phyloP scores from a whole-genome alignment of 1,140 invertebrate species.

The Drosophila sucinea region DNA sequence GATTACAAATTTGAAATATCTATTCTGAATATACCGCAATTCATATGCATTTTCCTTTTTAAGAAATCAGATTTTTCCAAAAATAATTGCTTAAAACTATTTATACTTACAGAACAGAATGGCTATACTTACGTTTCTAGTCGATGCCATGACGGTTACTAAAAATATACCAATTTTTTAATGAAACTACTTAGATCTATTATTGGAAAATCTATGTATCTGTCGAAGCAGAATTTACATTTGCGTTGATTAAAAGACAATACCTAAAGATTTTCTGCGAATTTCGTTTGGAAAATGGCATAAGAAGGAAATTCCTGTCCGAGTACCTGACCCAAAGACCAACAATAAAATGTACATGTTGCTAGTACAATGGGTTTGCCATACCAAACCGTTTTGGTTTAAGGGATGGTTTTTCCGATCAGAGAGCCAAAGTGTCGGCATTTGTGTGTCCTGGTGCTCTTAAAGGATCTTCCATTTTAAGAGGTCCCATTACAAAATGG shows the following conservation, averaged over 20 bases:
- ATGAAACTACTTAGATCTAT: too few species aligned
- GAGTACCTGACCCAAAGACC: conserved; percentile 30
- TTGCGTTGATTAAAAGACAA: not conserved
- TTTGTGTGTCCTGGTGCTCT: conserved; percentile 1
- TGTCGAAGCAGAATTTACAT: not conserved
- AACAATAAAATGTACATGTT: conserved; percentile 7
- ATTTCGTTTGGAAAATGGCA: conserved; percentile 14
- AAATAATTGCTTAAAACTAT: too few species aligned
- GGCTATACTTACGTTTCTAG: too few species aligned
- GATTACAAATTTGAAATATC: too few species aligned
- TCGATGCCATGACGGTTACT: too few species aligned
- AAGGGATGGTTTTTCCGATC: conserved; percentile 60
- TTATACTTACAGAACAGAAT: too few species aligned
- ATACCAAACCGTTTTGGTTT: not conserved
- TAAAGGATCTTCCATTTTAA: conserved; percentile 23
- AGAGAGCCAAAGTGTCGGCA: conserved; percentile 28
- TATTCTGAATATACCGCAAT: too few species aligned
- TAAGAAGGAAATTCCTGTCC: not conserved
- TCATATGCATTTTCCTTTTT: too few species aligned
- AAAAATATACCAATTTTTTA: too few species aligned
- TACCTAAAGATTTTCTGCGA: not conserved
- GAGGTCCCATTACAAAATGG: conserved; percentile 30
- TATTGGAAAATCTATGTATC: too few species aligned
- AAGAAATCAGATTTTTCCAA: too few species aligned
- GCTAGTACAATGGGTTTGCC: conserved; percentile 24